Evolutionary conservation across 1,140 invertebrate species (phyloP).

Genomic region (Bathynomus jamesi): DNA sequence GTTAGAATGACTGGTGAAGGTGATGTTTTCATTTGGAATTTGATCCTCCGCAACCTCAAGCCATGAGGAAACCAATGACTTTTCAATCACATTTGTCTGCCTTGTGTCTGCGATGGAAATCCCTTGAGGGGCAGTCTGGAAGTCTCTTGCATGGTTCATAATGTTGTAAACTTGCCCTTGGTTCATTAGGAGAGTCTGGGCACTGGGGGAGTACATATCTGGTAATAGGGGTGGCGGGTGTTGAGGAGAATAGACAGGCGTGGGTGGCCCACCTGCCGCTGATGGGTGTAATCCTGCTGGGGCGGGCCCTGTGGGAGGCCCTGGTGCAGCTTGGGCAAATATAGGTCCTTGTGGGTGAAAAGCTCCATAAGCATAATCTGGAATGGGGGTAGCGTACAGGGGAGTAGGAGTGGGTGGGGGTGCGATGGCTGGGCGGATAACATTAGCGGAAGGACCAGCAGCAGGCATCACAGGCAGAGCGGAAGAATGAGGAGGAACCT

Average conservation of each 20-base stretch:
- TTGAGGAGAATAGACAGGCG: slow-evolving; percentile 24
- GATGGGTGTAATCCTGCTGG: neutral
- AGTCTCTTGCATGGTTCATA: slow-evolving; percentile 18
- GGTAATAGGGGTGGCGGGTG: slow-evolving; percentile 20
- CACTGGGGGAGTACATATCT: slow-evolving; percentile 22
- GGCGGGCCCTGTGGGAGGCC: slow-evolving; percentile 5
- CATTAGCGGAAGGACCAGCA: slow-evolving; percentile 17
- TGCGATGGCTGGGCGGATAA: slow-evolving; percentile 23
- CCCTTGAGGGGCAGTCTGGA: neutral
- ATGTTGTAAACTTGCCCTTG: slow-evolving; percentile 25
- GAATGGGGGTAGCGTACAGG: slow-evolving; percentile 19
- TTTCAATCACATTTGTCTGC: slow-evolving; percentile 8
- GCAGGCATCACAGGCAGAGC: slow-evolving; percentile 24
- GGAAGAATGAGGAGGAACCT: slow-evolving; percentile 16
- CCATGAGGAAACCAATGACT: slow-evolving; percentile 22
- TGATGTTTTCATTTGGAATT: neutral
- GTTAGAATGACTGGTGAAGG: neutral
- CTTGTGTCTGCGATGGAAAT: slow-evolving; percentile 26
- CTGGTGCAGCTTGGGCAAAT: slow-evolving; percentile 18
- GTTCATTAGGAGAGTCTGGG: slow-evolving; percentile 20
- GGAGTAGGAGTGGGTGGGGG: slow-evolving; percentile 11
- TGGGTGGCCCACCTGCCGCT: slow-evolving; percentile 1
- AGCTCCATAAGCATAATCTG: slow-evolving; percentile 25
- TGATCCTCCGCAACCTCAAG: slow-evolving; percentile 3
- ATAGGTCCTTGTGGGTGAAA: slow-evolving; percentile 22